A percentile compares a stretch with the other conserved stretches of the same genome.
These are phyloP conservation scores for Leptopilina syphax DNA, from an alignment of 2,888 invertebrate genomes.

Conservation along the genomic window DNA sequence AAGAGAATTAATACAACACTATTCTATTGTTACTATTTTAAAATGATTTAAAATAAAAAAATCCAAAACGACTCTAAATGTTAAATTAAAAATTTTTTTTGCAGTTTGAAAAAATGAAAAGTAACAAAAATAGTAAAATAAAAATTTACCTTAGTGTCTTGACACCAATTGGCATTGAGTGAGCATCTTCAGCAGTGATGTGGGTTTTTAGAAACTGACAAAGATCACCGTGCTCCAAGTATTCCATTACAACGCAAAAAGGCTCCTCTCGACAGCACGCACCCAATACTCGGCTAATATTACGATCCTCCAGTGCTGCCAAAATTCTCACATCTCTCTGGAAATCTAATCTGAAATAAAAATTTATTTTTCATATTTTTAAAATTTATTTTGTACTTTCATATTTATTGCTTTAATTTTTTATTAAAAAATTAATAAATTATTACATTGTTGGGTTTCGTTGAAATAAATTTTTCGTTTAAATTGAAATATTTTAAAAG, in stretches of 20 bases:
- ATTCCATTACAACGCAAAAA: constrained; percentile 89
- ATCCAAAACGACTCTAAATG: too few species aligned
- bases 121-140: neutral
- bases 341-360: constrained; percentile 84
- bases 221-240: constrained; percentile 89
- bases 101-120: neutral
- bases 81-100: neutral
- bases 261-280: constrained; percentile 87
- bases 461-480: too few species aligned
- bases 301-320: constrained; percentile 88
- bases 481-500: too few species aligned
- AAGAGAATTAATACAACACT: too few species aligned
- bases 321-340: constrained; percentile 91
- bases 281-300: constrained; percentile 87
- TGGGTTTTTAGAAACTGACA: constrained; percentile 88
- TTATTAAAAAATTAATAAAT: too few species aligned
- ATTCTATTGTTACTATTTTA: too few species aligned
- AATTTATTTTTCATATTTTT: neutral
- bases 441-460: too few species aligned
- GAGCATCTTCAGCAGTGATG: constrained; percentile 81
- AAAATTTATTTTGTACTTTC: too few species aligned
- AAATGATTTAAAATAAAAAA: too few species aligned
- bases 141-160: constrained; percentile 80
- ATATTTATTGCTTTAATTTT: too few species aligned
- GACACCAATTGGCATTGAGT: constrained; percentile 79